Percentiles rank a stretch among this genome's conserved stretches.
phyloP scores from a whole-genome alignment of 2,797 vertebrate species.

The Anabacerthia variegaticeps region DNA sequence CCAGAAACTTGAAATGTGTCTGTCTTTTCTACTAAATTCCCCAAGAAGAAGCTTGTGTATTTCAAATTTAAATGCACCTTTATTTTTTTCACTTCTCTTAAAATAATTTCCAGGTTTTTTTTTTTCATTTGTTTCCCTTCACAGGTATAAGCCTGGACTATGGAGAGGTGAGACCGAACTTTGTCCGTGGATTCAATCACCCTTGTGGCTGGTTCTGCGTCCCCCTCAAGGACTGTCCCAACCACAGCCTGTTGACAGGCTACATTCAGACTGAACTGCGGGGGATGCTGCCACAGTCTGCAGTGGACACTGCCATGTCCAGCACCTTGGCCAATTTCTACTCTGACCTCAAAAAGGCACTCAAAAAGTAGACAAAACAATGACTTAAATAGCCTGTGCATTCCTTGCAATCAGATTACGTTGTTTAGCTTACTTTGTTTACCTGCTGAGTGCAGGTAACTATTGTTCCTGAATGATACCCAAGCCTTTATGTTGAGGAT shows the following conservation, averaged over 20 bases:
- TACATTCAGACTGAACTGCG: slow-evolving; percentile 87
- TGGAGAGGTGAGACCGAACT: slow-evolving; percentile 70
- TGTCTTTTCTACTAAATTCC: background rate
- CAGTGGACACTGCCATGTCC: slow-evolving; percentile 85
- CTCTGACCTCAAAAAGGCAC: slow-evolving; percentile 78
- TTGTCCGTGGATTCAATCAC: slow-evolving; percentile 85
- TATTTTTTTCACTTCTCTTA: background rate
- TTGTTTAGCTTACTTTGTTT: background rate
- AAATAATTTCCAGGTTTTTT: background rate
- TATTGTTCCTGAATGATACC: background rate
- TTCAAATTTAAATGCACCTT: background rate
- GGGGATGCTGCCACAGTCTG: slow-evolving; percentile 83
- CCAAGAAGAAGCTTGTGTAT: background rate
- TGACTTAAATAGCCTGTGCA: accelerated
- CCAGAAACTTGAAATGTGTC: background rate
- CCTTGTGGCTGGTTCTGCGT: slow-evolving; percentile 88
- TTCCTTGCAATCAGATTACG: background rate
- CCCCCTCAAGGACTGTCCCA: slow-evolving; percentile 70
- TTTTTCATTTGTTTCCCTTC: slow-evolving; percentile 16
- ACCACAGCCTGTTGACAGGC: slow-evolving; percentile 81
- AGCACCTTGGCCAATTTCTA: slow-evolving; percentile 81
- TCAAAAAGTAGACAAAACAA: slow-evolving; percentile 51
- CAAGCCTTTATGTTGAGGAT: background rate
- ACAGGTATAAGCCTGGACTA: slow-evolving; percentile 82
- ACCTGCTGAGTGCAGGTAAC: background rate